Evolutionary conservation across 2,888 invertebrate species (phyloP), one percentile per base, ranked within the genome.

Genomic region (Cryptus armator): DNA sequence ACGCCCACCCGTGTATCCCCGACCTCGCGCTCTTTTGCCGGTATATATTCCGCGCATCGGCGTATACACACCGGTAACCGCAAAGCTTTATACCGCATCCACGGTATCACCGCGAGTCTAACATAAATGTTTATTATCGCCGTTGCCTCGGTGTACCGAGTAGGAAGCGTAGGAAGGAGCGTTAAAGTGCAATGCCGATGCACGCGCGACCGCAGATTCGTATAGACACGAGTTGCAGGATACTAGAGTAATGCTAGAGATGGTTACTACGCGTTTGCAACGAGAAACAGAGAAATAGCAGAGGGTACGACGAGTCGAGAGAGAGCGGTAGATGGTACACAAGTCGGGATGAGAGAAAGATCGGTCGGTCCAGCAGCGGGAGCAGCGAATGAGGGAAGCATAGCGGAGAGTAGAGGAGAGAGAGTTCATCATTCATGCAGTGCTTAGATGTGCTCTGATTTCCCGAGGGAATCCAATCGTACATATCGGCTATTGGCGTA

Each of bases 391-490:
- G 81, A 79, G 83, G 68, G 71, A 43, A 80, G n/a, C 7, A 24
- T 7, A 66, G 70, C 53, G 43, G 76, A 48, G 59, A 75, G 24
- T 24, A 24, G 74, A 70, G 72, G 68, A 67, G 68, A 56, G 74
- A 64, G 81, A 76, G 84, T 85, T 87, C 87, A 88, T 89, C 86
- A 87, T 88, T 88, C 87, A 87, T 87, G 87, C 86, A 86, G 83
- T 85, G 85, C 86, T 87, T 88, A 86, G 88, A 87, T 87, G 87
- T 86, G 85, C 87, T 85, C 87, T 88, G 88, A 89, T 89, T 89
- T 89, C 89, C 89, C 89, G 68, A 67, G 87, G 86, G 89, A 75
- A 79, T 75, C 87, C 82, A 84, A 87, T 88, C 86, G 84, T 87
- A 83, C 87, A 82, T 77, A 85, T 86, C 79, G 74, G 59, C 75